These are phyloP conservation scores for Crepidodera aurea DNA, from an alignment of 2,888 invertebrate species.

Conservation along the genomic window DNA sequence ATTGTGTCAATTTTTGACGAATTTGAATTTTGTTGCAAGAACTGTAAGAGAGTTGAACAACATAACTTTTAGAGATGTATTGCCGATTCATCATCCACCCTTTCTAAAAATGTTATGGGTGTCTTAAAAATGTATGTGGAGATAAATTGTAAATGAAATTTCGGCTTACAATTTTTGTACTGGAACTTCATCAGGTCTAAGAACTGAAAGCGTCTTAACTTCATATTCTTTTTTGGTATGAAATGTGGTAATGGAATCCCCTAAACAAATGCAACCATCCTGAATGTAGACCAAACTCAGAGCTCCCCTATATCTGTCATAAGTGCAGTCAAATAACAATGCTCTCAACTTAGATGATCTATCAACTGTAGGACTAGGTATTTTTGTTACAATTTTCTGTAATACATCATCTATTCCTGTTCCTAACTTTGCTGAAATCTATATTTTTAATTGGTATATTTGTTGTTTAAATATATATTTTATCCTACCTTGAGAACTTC, in stretches of 20 bases:
- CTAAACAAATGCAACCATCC: conserved; percentile 77
- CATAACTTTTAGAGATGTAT: too few species aligned
- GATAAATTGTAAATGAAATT: too few species aligned
- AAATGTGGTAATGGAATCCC: conserved; percentile 77
- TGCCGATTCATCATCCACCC: too few species aligned
- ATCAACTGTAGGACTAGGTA: conserved; percentile 77
- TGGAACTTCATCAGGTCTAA: conserved; percentile 78
- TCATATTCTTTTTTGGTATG: conserved; percentile 79
- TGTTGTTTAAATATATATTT: too few species aligned
- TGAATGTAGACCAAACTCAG: conserved; percentile 79
- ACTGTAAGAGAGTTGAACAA: too few species aligned
- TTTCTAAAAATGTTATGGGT: too few species aligned
- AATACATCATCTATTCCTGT: conserved; percentile 82
- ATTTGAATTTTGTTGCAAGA: too few species aligned
- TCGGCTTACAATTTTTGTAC: conserved; percentile 72
- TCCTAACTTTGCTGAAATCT: conserved; percentile 92
- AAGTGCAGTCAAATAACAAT: conserved; percentile 93
- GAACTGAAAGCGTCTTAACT: conserved; percentile 79
- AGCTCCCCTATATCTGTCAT: conserved; percentile 85
- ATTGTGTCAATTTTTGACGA: background rate
- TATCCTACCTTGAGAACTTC: conserved; percentile 81
- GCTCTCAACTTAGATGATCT: conserved; percentile 74
- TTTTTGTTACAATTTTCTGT: conserved; percentile 76
- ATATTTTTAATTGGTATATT: conserved; percentile 20
- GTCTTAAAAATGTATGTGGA: too few species aligned